Evolutionary conservation across 2,113 vertebrate genomes (phyloP), one percentile per base, ranked within the genome.

Genomic region (Pipa parva): DNA sequence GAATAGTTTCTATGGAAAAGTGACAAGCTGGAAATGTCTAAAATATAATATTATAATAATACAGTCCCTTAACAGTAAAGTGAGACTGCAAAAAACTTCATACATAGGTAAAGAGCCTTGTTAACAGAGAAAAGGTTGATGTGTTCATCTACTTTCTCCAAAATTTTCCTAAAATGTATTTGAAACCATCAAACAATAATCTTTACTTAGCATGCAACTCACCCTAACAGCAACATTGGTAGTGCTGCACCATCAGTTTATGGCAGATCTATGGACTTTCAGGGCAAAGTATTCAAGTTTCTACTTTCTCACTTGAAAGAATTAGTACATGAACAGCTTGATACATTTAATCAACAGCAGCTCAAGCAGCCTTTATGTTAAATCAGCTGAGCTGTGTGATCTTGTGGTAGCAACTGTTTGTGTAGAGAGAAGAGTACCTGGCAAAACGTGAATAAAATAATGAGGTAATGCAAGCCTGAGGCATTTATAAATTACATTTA

Each of bases 401-500:
- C n/a, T 21, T 26, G 25, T 50, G 12, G 45, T 37, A 50, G 28
- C 28, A 68, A 68, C 55, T 28, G 55, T 48, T 49, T 59, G 42
- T 27, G 25, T 26, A 68, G 56, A 51, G 45, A 52, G 50, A 37
- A 59, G 26, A 25, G 46, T 68, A 39, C 27, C 56, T 39, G 64
- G 45, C 46, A 59, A 51, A 12, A 50, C 8, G 33, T 7, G 6
- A 65, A 56, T 33, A 67, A 45, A 51, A 29, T 51, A 49, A 50
- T 59, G 56, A 68, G 50, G 45, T 8, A 50, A 51, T 31, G 59
- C 28, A 68, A 68, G 64, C 64, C 54, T 28, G 17, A 21, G 64
- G 64, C 55, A 50, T 68, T 59, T 59, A 59, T 18, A 31, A 68
- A 37, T 68, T 5, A 59, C 37, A 39, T 50, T 18, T 51, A 59